Conservation (phyloP, 2,797 vertebrate genomes). For the Argentina silus region DNA sequence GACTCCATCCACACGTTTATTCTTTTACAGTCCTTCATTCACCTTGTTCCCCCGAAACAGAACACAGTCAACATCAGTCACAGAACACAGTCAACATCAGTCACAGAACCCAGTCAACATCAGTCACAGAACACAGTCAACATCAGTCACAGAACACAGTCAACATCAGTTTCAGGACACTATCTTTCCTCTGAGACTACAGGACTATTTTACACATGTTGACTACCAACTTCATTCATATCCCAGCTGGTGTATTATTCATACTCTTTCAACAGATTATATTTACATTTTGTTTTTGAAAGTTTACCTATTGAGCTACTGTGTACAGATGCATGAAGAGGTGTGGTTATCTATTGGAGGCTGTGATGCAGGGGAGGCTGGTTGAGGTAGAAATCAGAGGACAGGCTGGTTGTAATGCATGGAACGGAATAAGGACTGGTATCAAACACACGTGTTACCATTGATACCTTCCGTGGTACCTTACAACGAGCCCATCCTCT, state of each 20-base stretch:
- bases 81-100: too few relatives aligned
- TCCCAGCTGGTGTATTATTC: background rate
- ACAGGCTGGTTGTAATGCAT: too few relatives aligned
- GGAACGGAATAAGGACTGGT: too few relatives aligned
- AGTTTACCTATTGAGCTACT: slow-evolving; percentile 15
- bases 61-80: too few relatives aligned
- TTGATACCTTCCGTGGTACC: too few relatives aligned
- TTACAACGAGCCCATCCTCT: too few relatives aligned
- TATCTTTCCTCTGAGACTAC: slow-evolving; percentile 3
- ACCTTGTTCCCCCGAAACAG: background rate
- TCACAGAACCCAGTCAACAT: too few relatives aligned
- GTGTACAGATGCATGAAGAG: slow-evolving; percentile 5
- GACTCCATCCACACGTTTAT: background rate
- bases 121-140: too few relatives aligned
- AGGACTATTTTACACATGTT: background rate
- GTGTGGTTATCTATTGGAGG: background rate
- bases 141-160: too few relatives aligned
- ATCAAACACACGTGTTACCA: too few relatives aligned
- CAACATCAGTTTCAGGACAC: too few relatives aligned
- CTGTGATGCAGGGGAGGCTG: background rate
- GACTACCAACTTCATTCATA: background rate
- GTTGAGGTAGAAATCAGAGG: background rate
- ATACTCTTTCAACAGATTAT: slow-evolving; percentile 10
- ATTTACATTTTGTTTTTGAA: slow-evolving; percentile 17
- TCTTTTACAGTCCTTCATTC: background rate